Conservation (phyloP, 1,140 invertebrate species). For the Drosophila takahashii region DNA sequence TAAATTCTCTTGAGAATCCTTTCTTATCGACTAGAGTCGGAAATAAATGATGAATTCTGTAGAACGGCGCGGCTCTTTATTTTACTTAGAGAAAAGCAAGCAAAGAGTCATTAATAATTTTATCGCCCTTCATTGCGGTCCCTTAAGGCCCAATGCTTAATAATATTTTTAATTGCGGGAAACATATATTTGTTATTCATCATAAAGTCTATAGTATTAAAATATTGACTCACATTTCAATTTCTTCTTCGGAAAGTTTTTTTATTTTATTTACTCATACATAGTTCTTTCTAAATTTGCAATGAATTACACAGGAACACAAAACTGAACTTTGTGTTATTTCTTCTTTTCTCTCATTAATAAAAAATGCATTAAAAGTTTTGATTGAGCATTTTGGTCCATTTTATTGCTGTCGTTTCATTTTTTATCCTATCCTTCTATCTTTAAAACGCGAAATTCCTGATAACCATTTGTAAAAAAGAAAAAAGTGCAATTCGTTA, state of each 20-base stretch:
- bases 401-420: not conserved
- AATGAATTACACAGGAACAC: too few species aligned
- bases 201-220: not conserved
- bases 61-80: not conserved
- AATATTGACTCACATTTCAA: not conserved
- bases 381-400: not conserved
- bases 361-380: too few species aligned
- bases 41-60: not conserved
- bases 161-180: not conserved
- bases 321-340: too few species aligned
- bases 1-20: conserved; percentile 6
- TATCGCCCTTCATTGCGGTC: conserved; percentile 5
- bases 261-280: not conserved
- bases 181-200: not conserved
- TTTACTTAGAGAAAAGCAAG: not conserved
- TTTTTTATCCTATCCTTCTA: not conserved
- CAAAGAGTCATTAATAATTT: not conserved
- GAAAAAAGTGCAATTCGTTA: not conserved
- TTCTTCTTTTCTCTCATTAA: too few species aligned
- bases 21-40: conserved; percentile 11
- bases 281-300: not conserved
- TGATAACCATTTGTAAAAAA: not conserved
- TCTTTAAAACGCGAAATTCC: not conserved
- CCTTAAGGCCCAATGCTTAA: not conserved
- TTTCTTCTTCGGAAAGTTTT: not conserved